These are phyloP conservation scores for Thalpophila matura DNA, from an alignment of 2,888 invertebrate genomes.

Conservation along the genomic window DNA sequence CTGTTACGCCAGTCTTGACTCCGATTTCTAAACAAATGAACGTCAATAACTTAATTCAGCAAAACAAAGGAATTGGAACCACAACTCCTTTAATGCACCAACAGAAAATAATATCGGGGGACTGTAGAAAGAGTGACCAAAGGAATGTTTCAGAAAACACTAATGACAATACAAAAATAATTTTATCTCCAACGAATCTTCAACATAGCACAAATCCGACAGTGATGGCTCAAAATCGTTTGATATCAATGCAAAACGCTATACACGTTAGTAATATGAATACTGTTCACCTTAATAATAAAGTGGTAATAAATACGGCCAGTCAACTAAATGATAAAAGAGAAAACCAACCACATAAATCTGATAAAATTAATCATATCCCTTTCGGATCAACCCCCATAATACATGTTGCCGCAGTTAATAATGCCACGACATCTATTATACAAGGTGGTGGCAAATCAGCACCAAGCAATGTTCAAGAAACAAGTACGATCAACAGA, in stretches of 20 bases:
- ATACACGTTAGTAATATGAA: constrained; percentile 80
- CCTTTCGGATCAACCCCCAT: constrained; percentile 77
- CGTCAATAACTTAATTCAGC: constrained; percentile 84
- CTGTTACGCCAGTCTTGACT: constrained; percentile 90
- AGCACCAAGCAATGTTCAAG: constrained; percentile 77
- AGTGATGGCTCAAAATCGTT: constrained; percentile 85
- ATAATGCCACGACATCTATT: constrained; percentile 76
- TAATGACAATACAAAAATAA: constrained; percentile 82
- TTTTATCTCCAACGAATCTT: constrained; percentile 82
- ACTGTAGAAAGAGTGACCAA: constrained; percentile 78
- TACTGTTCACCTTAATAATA: constrained; percentile 80
- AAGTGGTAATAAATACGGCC: constrained; percentile 81
- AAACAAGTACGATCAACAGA: constrained; percentile 74
- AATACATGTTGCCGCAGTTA: constrained; percentile 81
- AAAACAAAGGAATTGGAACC: constrained; percentile 76
- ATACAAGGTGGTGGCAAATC: constrained; percentile 81
- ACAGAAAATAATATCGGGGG: constrained; percentile 81
- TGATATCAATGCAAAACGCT: constrained; percentile 86
- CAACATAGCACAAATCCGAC: constrained; percentile 81
- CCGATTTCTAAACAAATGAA: constrained; percentile 91
- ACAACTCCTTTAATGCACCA: constrained; percentile 76
- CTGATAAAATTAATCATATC: constrained; percentile 77
- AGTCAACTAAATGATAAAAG: constrained; percentile 79
- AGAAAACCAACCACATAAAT: constrained; percentile 76
- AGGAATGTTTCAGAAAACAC: constrained; percentile 72